Conservation (phyloP, 2,113 vertebrate species). For the Daboia siamensis region DNA sequence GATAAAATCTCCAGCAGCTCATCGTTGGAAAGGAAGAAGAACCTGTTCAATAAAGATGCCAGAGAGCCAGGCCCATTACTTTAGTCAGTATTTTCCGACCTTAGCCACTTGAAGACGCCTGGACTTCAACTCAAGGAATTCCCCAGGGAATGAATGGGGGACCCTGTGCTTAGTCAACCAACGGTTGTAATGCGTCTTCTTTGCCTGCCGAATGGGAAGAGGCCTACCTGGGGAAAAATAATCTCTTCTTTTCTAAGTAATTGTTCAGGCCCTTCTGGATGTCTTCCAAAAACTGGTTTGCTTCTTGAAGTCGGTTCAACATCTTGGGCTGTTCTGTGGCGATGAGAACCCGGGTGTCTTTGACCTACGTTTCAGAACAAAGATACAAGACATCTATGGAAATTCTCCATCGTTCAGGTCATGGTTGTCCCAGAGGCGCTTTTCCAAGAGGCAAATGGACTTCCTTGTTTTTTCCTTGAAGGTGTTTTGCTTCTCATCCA, state of each 20-base stretch:
- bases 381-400: neutral
- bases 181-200: neutral
- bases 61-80: neutral
- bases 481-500: neutral
- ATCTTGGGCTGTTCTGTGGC: slow-evolving; percentile 81
- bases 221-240: slow-evolving; percentile 81
- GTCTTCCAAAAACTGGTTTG: slow-evolving; percentile 81
- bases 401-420: neutral
- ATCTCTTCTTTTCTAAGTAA: slow-evolving; percentile 86
- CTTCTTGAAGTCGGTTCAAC: slow-evolving; percentile 81
- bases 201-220: neutral
- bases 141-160: neutral
- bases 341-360: slow-evolving; percentile 74
- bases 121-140: neutral
- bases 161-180: slow-evolving; percentile 10
- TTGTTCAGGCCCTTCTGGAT: slow-evolving; percentile 84
- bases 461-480: no score
- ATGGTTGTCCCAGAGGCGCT: no score
- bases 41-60: slow-evolving; percentile 69
- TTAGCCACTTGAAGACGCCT: neutral
- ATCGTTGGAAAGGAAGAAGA: slow-evolving; percentile 92
- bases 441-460: no score
- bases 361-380: slow-evolving; percentile 60
- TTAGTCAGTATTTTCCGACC: neutral
- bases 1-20: slow-evolving; percentile 91